Evolutionary conservation across 2,888 invertebrate species (phyloP).

Genomic region (Drosophila koepferae): DNA sequence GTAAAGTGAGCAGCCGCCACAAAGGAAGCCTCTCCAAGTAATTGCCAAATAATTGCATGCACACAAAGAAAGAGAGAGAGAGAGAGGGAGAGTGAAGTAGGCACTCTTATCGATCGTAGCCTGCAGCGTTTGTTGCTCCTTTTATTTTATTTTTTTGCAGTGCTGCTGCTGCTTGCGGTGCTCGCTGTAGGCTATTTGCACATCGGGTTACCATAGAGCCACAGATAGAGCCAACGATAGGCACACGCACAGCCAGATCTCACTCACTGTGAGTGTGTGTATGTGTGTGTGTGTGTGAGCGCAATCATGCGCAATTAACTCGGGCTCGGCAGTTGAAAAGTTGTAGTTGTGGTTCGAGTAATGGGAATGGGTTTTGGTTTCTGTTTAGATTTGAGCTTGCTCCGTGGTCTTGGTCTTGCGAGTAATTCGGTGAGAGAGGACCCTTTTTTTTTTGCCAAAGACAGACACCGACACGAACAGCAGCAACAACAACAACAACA

Average conservation of each 20-base stretch:
- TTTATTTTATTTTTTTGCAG: constrained; percentile 44
- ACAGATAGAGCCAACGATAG: constrained; percentile 51
- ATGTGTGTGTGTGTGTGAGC: constrained; percentile 26
- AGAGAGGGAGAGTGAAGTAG: background rate
- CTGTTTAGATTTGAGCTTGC: constrained; percentile 17
- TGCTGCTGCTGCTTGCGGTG: constrained; percentile 26
- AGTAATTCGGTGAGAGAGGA: constrained; percentile 31
- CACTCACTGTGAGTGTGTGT: constrained; percentile 21
- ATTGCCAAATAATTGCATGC: constrained; percentile 63
- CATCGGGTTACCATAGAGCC: constrained; percentile 53
- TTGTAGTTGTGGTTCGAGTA: constrained; percentile 27
- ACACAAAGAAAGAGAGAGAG: background rate
- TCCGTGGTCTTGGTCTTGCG: constrained; percentile 23
- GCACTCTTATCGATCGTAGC: constrained; percentile 48
- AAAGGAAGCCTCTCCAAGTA: constrained; percentile 42
- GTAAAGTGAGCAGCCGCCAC: constrained; percentile 47
- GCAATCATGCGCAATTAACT: constrained; percentile 72
- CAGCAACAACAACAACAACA: background rate
- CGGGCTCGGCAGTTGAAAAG: constrained; percentile 44
- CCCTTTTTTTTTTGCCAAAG: constrained; percentile 17
- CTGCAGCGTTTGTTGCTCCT: constrained; percentile 55
- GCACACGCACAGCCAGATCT: constrained; percentile 29
- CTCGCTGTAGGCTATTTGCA: constrained; percentile 59
- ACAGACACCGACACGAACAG: constrained; percentile 22
- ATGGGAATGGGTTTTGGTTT: constrained; percentile 27